phyloP scores from a whole-genome alignment of 2,797 vertebrate genomes.

The Ibycter americanus region DNA sequence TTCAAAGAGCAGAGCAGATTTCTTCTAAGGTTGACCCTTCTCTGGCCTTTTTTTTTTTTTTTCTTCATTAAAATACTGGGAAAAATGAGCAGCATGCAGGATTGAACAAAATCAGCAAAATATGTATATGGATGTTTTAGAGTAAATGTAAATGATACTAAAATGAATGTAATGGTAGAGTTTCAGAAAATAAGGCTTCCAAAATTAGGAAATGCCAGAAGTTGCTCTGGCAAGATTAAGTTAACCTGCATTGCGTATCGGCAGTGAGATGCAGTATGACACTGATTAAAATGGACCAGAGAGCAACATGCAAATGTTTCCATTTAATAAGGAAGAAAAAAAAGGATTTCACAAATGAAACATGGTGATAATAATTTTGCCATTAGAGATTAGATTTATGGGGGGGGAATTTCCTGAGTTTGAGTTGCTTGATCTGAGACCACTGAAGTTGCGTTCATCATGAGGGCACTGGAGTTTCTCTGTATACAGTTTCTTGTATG shows the following conservation, averaged over 20 bases:
- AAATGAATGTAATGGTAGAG: background rate
- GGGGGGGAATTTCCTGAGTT: background rate
- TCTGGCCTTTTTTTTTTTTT: background rate
- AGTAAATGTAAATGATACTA: background rate
- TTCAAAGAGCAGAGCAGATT: conserved; percentile 21
- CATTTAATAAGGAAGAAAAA: background rate
- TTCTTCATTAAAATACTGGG: background rate
- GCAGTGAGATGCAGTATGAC: background rate
- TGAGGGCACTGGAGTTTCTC: background rate
- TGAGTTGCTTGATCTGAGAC: background rate
- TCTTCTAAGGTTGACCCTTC: conserved; percentile 26
- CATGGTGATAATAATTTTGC: background rate
- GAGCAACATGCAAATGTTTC: background rate
- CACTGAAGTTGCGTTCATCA: rapidly evolving
- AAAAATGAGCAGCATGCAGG: background rate
- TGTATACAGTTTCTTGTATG: background rate
- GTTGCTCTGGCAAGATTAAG: background rate
- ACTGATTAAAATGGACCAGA: background rate
- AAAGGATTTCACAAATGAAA: background rate
- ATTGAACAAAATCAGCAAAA: background rate
- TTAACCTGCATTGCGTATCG: background rate
- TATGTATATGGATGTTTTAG: background rate
- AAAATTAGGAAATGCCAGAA: background rate
- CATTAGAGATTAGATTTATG: background rate
- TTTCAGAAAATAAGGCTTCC: background rate